A percentile compares a stretch with the other conserved stretches of the same genome.
Evolutionary conservation across 2,888 invertebrate genomes (phyloP).

Genomic region (Drosophila quasianomalipes): DNA sequence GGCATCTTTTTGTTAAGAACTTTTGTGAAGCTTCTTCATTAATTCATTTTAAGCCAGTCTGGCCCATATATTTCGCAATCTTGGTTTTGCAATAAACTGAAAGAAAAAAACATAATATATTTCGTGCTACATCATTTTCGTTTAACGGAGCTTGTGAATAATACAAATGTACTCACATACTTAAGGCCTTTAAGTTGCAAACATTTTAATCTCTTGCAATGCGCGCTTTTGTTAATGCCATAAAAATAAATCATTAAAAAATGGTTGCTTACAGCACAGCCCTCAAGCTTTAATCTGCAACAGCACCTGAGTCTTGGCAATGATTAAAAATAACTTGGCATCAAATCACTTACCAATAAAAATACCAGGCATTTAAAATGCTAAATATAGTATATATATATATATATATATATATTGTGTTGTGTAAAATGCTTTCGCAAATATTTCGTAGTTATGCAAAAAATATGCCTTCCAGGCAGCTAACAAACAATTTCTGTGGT

Average conservation of each 20-base stretch:
- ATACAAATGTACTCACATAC: background rate
- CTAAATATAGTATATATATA: slow-evolving; percentile 2
- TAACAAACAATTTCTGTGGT: slow-evolving; percentile 12
- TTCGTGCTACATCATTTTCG: background rate
- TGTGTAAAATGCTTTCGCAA: slow-evolving; percentile 2
- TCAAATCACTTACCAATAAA: background rate
- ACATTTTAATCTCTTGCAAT: slow-evolving; percentile 15
- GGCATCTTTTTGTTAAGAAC: background rate
- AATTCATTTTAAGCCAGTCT: background rate
- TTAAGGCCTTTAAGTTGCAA: slow-evolving; percentile 5
- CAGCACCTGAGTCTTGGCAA: slow-evolving; percentile 22
- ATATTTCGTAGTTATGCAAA: slow-evolving; percentile 1
- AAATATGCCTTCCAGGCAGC: background rate
- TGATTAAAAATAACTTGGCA: slow-evolving; percentile 47
- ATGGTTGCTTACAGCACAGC: slow-evolving; percentile 10
- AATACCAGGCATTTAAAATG: slow-evolving; percentile 36
- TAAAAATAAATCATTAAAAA: slow-evolving; percentile 30
- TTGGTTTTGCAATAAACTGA: background rate
- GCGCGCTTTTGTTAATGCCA: slow-evolving; percentile 22
- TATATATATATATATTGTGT: background rate
- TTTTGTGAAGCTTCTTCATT: background rate
- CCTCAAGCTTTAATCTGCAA: slow-evolving; percentile 3
- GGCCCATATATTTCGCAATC: background rate
- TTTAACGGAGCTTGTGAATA: slow-evolving; percentile 2
- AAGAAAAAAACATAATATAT: background rate